Evolutionary conservation across 1,140 invertebrate species (phyloP), one percentile per base, ranked within the genome.

Genomic region (Aphis gossypii): DNA sequence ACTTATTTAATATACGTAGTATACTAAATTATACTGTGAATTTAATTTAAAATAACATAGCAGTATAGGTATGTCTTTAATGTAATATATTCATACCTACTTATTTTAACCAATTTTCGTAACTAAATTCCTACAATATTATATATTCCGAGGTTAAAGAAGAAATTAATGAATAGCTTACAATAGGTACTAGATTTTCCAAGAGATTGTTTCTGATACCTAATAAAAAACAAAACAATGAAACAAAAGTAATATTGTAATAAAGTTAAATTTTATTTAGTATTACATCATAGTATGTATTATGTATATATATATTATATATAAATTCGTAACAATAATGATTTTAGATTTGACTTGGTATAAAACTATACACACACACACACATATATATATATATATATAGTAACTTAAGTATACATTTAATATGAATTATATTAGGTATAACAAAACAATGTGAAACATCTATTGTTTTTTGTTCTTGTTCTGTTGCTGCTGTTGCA

Each of bases 401-500:
- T 46, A 86, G 25, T 44, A 86, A 84, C 83, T 84, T 41, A 30
- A 86, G 84, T 86, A 30, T 86, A 86, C 84, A 84, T 41, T 84
- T 86, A 46, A 86, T 86, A 86, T 86, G 23, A 86, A 44, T 86
- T 46, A 44, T 44, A 46, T 46, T 44, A 86, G 11, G 14, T 48
- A n/a, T 9, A 48, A 51, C n/a, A 48, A 35, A 88, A 51, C 82
- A 83, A 83, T 41, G 82, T 11, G 18, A 38, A 38, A 38, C 51
- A 11, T 56, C 89, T 90, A 90, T 68, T 90, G 89, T 86, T 93
- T 92, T 88, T 93, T 94, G 38, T 94, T 93, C 54, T 93, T 91
- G 44, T 87, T 93, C 41, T 82, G 54, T 46, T 94, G 92, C 41
- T 82, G 54, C 23, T 94, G 92, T 93, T 93, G 94, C 44, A 68